Conservation (phyloP, 2,797 vertebrate genomes). For the Neosilurus hyrtlii region DNA sequence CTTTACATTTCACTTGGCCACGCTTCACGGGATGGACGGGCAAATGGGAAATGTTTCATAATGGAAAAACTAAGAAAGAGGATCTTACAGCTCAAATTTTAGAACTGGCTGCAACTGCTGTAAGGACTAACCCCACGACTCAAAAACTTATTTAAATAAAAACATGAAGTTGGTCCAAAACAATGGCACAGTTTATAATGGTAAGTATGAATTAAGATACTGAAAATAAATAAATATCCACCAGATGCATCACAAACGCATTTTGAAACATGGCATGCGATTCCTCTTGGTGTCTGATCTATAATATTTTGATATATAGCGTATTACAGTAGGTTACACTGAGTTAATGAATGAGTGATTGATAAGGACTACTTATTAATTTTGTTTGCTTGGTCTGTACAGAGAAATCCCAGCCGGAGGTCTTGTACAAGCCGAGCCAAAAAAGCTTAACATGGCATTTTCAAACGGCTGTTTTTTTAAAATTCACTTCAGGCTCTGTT, state of each 20-base stretch:
- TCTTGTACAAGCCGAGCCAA: too few species aligned
- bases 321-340: background rate
- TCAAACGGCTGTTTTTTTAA: too few species aligned
- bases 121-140: too few species aligned
- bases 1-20: background rate
- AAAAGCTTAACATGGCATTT: too few species aligned
- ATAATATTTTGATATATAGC: background rate
- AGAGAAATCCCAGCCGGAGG: too few species aligned
- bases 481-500: too few species aligned
- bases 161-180: background rate
- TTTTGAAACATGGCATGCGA: background rate
- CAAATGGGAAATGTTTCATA: background rate
- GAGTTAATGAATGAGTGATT: background rate
- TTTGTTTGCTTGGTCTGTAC: too few species aligned
- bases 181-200: background rate
- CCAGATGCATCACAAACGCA: background rate
- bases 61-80: background rate
- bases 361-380: background rate
- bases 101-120: background rate
- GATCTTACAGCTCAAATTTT: background rate
- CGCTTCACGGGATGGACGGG: background rate
- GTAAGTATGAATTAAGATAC: too few species aligned
- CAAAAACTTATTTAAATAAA: background rate
- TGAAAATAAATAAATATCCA: background rate
- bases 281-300: background rate